Base-by-base conservation (phyloP, 2,113 vertebrate species). In the Gambusia affinis region DNA sequence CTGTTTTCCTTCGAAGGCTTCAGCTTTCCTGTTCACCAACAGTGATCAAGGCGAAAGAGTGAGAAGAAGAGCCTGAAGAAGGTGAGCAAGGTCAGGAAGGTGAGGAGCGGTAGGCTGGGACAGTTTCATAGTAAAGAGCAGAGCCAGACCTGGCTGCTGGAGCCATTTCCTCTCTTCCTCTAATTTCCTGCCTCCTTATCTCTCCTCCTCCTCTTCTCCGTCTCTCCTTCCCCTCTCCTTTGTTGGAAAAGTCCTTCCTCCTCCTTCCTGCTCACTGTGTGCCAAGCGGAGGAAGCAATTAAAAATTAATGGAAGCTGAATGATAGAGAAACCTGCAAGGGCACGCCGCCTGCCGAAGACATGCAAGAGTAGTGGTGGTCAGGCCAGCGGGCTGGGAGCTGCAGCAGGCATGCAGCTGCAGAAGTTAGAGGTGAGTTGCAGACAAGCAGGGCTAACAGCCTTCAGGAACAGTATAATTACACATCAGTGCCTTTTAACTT, bases 291-390 rank as follows among this genome's bases (percentile, higher is more conserved):
- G 94, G 93, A 95, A 95, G 93, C 90, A 88, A 96, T 95, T 95
- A 96, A 95, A 96, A 94, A 96, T 96, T 94, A 95, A 96, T 94
- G 93, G 88, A 86, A 87, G 92, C 88, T 86, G 93, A 92, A 92
- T 94, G 95, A 96, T 92, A 93, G 87, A 96, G 94, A 95, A 95
- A 95, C 93, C 95, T 94, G 94, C 94, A 94, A 94, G 94, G 95
- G 94, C 89, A 93, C 92, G 95, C 92, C 93, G 92, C 88, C 93
- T 60, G 28, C 83, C 29, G 78, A 80, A 87, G 91, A 84, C 90
- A 80, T 88, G 85, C 80, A 72, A 66, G 22, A 35, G 19, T 60
- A n/a, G 17, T 69, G 51, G 24, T 19, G 30, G 73, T 8, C 3
- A 12, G 69, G 57, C 47, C 15, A 15, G 30, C 76, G 33, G 76